These are phyloP conservation scores for Aphidius gifuensis DNA, from an alignment of 1,140 invertebrate species.

Conservation along the genomic window DNA sequence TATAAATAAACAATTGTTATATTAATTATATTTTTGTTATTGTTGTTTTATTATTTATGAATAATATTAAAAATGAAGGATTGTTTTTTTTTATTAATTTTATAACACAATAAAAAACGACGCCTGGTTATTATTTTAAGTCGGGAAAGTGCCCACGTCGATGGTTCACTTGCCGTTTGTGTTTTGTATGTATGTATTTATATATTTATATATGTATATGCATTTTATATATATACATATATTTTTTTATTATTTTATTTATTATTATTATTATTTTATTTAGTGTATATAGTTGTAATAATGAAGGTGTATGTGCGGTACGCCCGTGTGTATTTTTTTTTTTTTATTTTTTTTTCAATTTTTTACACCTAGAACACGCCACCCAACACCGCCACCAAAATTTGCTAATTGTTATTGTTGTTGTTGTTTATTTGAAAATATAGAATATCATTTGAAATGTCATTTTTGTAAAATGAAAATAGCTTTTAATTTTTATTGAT, in stretches of 20 bases:
- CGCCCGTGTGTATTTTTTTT: background rate
- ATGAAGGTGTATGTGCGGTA: constrained; percentile 8
- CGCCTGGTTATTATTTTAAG: constrained; percentile 12
- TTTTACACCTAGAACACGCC: constrained; percentile 17
- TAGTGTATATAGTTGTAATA: background rate
- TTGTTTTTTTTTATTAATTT: constrained; percentile 4
- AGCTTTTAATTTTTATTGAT: too few relatives aligned
- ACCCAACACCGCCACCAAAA: constrained; percentile 10
- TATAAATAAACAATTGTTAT: too few relatives aligned
- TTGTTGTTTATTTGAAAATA: too few relatives aligned
- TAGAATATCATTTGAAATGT: too few relatives aligned
- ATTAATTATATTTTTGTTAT: too few relatives aligned
- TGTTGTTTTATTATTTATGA: too few relatives aligned
- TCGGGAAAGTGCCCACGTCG: constrained; percentile 15
- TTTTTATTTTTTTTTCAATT: constrained; percentile 13
- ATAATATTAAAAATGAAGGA: too few relatives aligned
- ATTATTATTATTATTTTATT: background rate
- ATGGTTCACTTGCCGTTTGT: constrained; percentile 8
- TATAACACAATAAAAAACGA: background rate
- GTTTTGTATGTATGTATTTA: background rate
- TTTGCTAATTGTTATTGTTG: constrained; percentile 4
- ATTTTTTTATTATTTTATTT: too few relatives aligned
- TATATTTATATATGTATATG: too few relatives aligned
- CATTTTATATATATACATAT: too few relatives aligned
- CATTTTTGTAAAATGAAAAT: too few relatives aligned